phyloP scores from a whole-genome alignment of 2,113 vertebrate genomes.

The Mungos mungo region DNA sequence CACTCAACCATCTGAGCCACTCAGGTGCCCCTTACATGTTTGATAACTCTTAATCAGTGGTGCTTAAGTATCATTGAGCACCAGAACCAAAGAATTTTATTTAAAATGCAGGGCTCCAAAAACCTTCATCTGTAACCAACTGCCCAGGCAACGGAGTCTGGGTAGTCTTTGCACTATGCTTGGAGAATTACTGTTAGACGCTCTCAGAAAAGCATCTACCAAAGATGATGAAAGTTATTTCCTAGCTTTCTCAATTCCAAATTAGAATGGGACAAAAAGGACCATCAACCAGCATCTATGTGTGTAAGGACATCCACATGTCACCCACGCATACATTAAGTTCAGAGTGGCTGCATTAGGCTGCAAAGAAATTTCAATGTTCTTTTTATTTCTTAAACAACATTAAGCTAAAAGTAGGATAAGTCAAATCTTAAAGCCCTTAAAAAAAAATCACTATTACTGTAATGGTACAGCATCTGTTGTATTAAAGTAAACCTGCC shows the following conservation, averaged over 20 bases:
- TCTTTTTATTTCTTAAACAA: constrained; percentile 49
- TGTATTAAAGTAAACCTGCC: background rate
- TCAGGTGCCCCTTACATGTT: background rate
- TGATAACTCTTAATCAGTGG: background rate
- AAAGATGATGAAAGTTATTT: background rate
- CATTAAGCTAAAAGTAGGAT: background rate
- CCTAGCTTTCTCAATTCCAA: background rate
- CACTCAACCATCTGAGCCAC: too few species aligned
- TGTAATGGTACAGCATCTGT: background rate
- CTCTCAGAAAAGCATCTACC: background rate
- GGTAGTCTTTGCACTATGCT: background rate
- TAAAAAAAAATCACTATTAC: background rate
- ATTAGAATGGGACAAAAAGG: background rate
- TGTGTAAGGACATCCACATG: background rate
- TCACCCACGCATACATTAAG: background rate
- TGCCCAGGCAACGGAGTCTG: background rate
- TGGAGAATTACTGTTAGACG: background rate
- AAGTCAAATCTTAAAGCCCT: background rate
- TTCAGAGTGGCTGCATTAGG: background rate
- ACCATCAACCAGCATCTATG: background rate
- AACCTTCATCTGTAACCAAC: background rate
- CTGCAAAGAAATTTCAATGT: background rate
- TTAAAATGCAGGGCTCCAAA: background rate
- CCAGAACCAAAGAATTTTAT: background rate
- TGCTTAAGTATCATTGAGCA: background rate